Conservation (phyloP, 2,797 vertebrate species). For the Amblyraja radiata region DNA sequence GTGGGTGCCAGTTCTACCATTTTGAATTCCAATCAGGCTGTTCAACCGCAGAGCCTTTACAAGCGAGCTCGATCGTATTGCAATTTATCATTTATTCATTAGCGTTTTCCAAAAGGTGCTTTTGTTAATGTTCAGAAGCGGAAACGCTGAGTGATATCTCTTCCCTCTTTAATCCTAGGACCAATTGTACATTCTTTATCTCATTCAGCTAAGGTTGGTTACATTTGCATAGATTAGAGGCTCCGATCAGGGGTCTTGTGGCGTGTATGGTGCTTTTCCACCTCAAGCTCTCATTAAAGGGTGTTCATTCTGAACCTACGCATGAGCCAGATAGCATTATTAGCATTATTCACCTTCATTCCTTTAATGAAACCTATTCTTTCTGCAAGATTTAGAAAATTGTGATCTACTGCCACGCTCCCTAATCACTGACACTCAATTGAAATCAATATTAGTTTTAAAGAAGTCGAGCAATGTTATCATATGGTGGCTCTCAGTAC, state of each 20-base stretch:
- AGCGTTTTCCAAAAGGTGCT: no score
- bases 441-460: background rate
- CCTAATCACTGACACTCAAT: background rate
- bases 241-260: background rate
- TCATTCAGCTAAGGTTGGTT: background rate
- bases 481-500: background rate
- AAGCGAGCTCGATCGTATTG: background rate
- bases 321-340: background rate
- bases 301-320: background rate
- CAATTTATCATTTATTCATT: background rate
- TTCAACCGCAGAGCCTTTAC: background rate
- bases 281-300: background rate
- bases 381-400: background rate
- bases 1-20: background rate
- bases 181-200: background rate
- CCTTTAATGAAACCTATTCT: background rate
- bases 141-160: background rate
- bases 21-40: background rate
- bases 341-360: background rate
- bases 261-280: background rate
- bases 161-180: background rate
- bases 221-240: background rate
- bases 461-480: constrained; percentile 1
- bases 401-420: background rate
- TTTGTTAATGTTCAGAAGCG: background rate